Conservation (phyloP, 2,113 vertebrate genomes). For the Podocnemis expansa region DNA sequence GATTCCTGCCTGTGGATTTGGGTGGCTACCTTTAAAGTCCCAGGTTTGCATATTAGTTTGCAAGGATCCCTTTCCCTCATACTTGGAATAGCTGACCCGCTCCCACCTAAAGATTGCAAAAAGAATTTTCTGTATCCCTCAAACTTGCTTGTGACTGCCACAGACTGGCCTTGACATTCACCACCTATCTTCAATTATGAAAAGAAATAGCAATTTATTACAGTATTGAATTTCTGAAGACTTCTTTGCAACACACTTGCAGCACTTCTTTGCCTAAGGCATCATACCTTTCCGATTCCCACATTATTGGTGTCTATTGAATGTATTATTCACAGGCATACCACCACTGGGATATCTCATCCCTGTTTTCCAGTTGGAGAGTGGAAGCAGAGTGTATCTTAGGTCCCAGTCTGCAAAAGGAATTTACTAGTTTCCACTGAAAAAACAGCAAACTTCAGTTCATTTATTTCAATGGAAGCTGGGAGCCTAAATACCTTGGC, state of each 20-base stretch:
- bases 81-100: background rate
- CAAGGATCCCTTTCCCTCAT: background rate
- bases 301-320: background rate
- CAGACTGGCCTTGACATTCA: background rate
- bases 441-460: background rate
- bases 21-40: background rate
- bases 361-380: background rate
- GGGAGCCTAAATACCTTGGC: too few species aligned
- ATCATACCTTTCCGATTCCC: background rate
- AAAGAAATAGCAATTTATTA: background rate
- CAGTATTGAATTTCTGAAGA: background rate
- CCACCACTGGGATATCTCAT: background rate
- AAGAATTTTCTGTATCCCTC: background rate
- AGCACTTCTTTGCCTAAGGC: background rate
- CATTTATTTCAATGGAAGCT: background rate
- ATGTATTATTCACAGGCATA: too few species aligned
- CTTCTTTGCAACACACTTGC: background rate
- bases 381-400: background rate
- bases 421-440: background rate
- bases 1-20: background rate
- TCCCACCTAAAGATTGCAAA: background rate
- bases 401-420: background rate
- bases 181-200: background rate
- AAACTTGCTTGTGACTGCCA: background rate
- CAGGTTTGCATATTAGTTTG: background rate